Evolutionary conservation across 2,797 vertebrate species (phyloP).

Genomic region (Catostomus latipinnis): DNA sequence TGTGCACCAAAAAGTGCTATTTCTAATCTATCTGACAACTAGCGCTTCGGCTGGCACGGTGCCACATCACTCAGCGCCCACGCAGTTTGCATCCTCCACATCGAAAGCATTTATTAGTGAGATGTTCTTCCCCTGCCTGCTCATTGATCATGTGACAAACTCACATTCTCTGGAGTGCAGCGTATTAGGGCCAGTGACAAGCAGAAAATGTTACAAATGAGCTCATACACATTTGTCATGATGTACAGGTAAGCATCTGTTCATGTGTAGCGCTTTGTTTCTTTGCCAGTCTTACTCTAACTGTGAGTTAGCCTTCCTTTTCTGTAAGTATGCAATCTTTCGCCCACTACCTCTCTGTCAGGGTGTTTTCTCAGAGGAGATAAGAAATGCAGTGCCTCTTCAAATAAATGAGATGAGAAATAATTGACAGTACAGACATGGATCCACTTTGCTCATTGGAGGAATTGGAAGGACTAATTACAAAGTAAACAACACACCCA

Average conservation of each 20-base stretch:
- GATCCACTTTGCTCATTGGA: too few relatives aligned
- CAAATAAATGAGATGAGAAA: too few relatives aligned
- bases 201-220: slow-evolving; percentile 77
- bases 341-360: not conserved
- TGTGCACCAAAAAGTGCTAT: slow-evolving; percentile 71
- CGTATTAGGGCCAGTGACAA: slow-evolving; percentile 78
- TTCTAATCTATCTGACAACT: slow-evolving; percentile 76
- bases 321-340: slow-evolving; percentile 7
- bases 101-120: slow-evolving; percentile 78
- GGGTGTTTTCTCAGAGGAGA: not conserved
- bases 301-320: not conserved
- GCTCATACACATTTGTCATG: slow-evolving; percentile 75
- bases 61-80: slow-evolving; percentile 74
- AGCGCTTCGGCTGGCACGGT: slow-evolving; percentile 61
- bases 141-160: slow-evolving; percentile 78
- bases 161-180: slow-evolving; percentile 65
- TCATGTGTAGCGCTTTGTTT: slow-evolving; percentile 33
- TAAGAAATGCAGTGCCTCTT: too few relatives aligned
- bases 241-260: slow-evolving; percentile 65
- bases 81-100: slow-evolving; percentile 71
- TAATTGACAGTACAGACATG: too few relatives aligned
- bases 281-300: slow-evolving; percentile 11
- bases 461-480: too few relatives aligned
- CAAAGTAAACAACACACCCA: too few relatives aligned
- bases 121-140: slow-evolving; percentile 69